Evolutionary conservation across 1,140 invertebrate genomes (phyloP).

Genomic region (Mercenaria mercenaria): DNA sequence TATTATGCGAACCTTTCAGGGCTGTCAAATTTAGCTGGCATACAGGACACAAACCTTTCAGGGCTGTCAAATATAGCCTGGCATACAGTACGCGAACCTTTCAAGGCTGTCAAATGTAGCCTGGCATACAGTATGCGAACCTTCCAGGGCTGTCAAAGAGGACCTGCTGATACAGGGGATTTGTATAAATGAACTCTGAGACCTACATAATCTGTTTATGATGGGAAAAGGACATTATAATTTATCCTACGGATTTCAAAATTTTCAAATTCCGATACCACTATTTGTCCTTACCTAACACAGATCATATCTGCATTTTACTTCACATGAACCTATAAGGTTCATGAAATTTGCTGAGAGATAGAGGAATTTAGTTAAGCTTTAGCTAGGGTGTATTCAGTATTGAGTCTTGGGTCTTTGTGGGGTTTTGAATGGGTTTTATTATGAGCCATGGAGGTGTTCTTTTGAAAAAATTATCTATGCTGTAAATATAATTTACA

Average conservation of each 20-base stretch:
- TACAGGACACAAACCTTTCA: too few relatives aligned
- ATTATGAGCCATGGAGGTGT: conserved; percentile 6
- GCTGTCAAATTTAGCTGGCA: too few relatives aligned
- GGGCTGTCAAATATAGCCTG: conserved; percentile 34
- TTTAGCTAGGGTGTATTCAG: conserved; percentile 39
- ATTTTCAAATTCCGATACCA: conserved; percentile 60
- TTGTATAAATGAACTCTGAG: conserved; percentile 61
- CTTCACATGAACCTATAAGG: conserved; percentile 54
- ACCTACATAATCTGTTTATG: conserved; percentile 66
- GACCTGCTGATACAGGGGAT: conserved; percentile 47
- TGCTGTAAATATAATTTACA: too few relatives aligned
- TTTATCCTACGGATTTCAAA: conserved; percentile 65
- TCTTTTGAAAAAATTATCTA: not conserved
- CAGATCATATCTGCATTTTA: conserved; percentile 42
- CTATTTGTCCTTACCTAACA: conserved; percentile 42
- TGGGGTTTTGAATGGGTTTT: conserved; percentile 27
- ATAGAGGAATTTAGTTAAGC: conserved; percentile 20
- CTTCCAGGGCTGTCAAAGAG: conserved; percentile 37
- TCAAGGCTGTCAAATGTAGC: conserved; percentile 17
- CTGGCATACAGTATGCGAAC: conserved; percentile 4
- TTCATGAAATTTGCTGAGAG: not conserved
- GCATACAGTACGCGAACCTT: conserved; percentile 11
- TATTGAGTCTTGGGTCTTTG: conserved; percentile 17
- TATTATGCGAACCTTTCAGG: too few relatives aligned
- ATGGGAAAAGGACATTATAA: conserved; percentile 62